phyloP scores from a whole-genome alignment of 1,140 invertebrate species.

The Drosophila kurseongensis region DNA sequence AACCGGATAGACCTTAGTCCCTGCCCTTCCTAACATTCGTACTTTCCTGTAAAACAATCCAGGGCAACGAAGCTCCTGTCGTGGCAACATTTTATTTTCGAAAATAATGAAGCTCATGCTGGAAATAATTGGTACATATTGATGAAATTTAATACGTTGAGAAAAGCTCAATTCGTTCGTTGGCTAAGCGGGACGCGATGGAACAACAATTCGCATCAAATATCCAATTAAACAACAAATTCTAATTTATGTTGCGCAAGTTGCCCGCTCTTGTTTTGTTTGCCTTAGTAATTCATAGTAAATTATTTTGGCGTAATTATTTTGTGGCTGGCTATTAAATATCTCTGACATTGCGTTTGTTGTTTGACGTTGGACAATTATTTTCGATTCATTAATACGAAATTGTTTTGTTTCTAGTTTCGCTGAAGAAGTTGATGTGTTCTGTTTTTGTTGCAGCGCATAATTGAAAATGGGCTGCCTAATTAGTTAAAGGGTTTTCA shows the following conservation, averaged over 20 bases:
- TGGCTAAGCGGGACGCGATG: conserved; percentile 8
- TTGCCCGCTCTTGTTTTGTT: conserved; percentile 28
- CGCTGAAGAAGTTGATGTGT: conserved; percentile 7
- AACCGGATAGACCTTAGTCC: background rate
- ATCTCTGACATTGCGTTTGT: conserved; percentile 15
- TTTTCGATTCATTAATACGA: conserved; percentile 52
- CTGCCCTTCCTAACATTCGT: too few species aligned
- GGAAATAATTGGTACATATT: conserved; percentile 70
- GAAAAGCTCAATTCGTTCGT: conserved; percentile 71
- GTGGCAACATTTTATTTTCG: conserved; percentile 57
- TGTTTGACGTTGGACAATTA: conserved; percentile 37
- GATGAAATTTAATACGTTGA: conserved; percentile 76
- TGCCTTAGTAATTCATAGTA: conserved; percentile 53
- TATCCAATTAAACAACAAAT: conserved; percentile 80
- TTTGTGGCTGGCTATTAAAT: conserved; percentile 56
- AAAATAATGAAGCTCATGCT: conserved; percentile 68
- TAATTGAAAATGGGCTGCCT: conserved; percentile 72
- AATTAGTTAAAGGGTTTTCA: conserved; percentile 67
- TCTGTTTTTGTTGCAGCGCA: conserved; percentile 19
- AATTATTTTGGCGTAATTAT: conserved; percentile 77
- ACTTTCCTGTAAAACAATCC: conserved; percentile 9
- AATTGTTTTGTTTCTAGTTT: conserved; percentile 26
- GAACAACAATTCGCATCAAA: conserved; percentile 60
- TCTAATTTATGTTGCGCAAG: conserved; percentile 71
- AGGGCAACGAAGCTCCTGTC: background rate